Evolutionary conservation across 2,888 invertebrate species (phyloP).

Genomic region (Eupithecia abbreviata): DNA sequence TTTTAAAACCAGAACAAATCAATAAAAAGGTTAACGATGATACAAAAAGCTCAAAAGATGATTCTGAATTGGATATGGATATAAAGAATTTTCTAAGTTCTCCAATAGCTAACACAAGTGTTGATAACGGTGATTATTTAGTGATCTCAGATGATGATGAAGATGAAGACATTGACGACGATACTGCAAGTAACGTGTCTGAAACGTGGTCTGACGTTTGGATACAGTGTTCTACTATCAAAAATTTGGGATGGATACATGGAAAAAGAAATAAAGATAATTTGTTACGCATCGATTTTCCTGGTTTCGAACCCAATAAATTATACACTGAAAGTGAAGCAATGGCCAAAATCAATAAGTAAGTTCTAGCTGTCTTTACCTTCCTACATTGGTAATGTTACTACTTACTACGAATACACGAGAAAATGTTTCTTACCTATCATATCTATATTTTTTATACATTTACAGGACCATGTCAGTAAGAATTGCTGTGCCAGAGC

Average conservation of each 20-base stretch:
- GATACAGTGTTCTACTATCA: slow-evolving; percentile 63
- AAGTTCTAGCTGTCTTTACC: slow-evolving; percentile 51
- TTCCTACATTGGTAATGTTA: background rate
- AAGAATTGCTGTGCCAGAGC: slow-evolving; percentile 58
- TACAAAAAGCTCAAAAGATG: background rate
- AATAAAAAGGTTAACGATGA: slow-evolving; percentile 57
- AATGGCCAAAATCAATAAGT: slow-evolving; percentile 69
- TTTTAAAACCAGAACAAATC: slow-evolving; percentile 78
- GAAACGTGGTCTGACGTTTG: slow-evolving; percentile 54
- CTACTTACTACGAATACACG: background rate
- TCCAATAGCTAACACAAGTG: slow-evolving; percentile 40
- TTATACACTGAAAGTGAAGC: slow-evolving; percentile 65
- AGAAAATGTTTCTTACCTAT: background rate
- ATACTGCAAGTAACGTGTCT: slow-evolving; percentile 19
- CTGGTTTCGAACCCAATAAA: slow-evolving; percentile 65
- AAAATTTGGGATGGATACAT: slow-evolving; percentile 64
- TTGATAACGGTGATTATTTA: slow-evolving; percentile 48
- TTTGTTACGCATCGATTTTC: slow-evolving; percentile 67
- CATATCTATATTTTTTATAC: background rate
- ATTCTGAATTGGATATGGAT: slow-evolving; percentile 49
- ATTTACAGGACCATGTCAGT: slow-evolving; percentile 55
- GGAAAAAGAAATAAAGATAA: slow-evolving; percentile 55
- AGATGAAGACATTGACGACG: background rate
- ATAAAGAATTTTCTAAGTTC: slow-evolving; percentile 61
- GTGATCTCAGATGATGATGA: slow-evolving; percentile 43